phyloP scores from a whole-genome alignment of 1,140 invertebrate species.

The Venturia canescens region DNA sequence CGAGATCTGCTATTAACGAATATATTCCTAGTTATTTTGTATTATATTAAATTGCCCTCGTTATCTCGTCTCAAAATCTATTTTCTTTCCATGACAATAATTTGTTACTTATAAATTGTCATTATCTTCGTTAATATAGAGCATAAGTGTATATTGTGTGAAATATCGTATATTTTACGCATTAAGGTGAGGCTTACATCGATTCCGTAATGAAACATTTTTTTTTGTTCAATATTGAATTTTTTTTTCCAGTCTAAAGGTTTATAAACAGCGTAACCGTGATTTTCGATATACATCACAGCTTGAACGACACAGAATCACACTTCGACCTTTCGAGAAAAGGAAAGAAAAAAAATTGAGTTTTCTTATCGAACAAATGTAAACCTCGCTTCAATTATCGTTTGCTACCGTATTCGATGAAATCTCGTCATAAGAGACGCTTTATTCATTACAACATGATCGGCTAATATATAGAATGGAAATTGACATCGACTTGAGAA shows the following conservation, averaged over 20 bases:
- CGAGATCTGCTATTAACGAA: not conserved
- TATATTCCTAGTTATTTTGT: not conserved
- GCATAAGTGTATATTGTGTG: not conserved
- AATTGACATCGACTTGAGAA: not conserved
- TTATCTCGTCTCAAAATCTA: constrained; percentile 1
- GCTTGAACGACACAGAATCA: no score
- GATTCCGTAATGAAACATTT: no score
- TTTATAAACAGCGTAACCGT: no score
- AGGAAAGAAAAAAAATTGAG: not conserved
- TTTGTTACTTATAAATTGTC: constrained; percentile 5
- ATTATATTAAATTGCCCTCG: not conserved
- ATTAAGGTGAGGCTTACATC: no score
- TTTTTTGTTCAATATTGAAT: not conserved
- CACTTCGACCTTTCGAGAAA: not conserved
- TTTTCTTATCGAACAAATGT: no score
- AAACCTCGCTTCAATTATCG: not conserved
- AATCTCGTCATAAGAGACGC: not conserved
- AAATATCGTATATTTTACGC: no score
- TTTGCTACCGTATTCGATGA: not conserved
- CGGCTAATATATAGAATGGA: not conserved
- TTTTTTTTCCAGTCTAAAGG: no score
- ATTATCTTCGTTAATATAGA: not conserved
- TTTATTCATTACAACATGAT: constrained; percentile 2
- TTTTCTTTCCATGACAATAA: constrained; percentile 11
- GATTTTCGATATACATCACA: no score